A percentile compares a stretch with the other conserved stretches of the same genome.
phyloP scores from a whole-genome alignment of 2,797 vertebrate genomes.

The Meriones psammophilus region DNA sequence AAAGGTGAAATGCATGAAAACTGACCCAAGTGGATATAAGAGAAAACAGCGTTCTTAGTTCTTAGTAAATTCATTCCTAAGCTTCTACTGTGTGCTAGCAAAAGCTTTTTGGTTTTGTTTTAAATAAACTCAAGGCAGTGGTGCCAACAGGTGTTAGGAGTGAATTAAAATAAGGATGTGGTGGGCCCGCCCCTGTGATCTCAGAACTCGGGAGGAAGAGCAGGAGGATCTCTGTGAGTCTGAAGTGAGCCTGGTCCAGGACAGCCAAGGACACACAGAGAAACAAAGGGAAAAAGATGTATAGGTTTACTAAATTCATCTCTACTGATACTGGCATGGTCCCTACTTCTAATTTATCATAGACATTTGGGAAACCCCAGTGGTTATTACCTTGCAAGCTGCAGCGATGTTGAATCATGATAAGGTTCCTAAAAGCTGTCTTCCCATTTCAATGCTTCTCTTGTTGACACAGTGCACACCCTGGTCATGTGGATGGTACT shows the following conservation, averaged over 20 bases:
- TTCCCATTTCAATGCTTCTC: neutral
- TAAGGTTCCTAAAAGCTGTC: constrained; percentile 1
- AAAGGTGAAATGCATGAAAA: neutral
- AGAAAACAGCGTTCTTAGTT: constrained; percentile 14
- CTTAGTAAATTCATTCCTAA: constrained; percentile 32
- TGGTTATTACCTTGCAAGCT: neutral
- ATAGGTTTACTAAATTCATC: constrained; percentile 1
- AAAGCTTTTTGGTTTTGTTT: neutral
- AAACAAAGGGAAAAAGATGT: too few relatives aligned
- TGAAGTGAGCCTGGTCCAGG: too few relatives aligned
- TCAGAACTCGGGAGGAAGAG: too few relatives aligned
- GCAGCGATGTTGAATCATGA: neutral
- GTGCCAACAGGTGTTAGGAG: neutral
- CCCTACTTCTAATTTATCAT: neutral
- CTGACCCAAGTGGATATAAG: neutral
- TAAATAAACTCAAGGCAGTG: neutral
- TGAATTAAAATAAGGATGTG: neutral
- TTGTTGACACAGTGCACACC: neutral
- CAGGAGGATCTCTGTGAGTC: too few relatives aligned
- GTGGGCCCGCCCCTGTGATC: too few relatives aligned
- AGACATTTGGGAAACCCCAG: neutral
- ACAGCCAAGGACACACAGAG: too few relatives aligned
- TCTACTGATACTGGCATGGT: neutral
- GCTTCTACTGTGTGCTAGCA: neutral
- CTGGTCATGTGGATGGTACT: neutral